Percentiles rank a stretch among this genome's conserved stretches.
These are phyloP conservation scores for Campaea margaritaria DNA, from an alignment of 2,888 invertebrate species.

Conservation along the genomic window DNA sequence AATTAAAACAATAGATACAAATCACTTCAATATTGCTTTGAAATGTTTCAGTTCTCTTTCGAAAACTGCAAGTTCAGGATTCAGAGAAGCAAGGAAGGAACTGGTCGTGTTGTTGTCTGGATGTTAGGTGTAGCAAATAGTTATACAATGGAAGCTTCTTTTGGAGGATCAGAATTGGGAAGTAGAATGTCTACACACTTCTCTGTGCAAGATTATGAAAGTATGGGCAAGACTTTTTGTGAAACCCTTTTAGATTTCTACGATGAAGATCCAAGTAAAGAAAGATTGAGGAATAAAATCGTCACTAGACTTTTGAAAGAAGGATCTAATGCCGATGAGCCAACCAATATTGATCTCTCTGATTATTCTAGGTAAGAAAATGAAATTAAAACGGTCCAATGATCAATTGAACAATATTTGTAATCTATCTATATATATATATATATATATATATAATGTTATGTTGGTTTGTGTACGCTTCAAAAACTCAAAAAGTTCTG, in stretches of 20 bases:
- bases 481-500: too few relatives aligned
- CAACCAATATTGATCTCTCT: conserved; percentile 93
- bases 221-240: conserved; percentile 95
- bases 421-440: too few relatives aligned
- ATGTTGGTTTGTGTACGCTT: too few relatives aligned
- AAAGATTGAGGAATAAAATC: conserved; percentile 91
- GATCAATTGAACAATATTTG: neutral
- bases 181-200: conserved; percentile 94
- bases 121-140: conserved; percentile 97
- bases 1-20: neutral
- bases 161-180: conserved; percentile 95
- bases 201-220: conserved; percentile 86
- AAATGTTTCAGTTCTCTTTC: conserved; percentile 91
- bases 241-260: conserved; percentile 96
- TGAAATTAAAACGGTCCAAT: neutral
- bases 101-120: conserved; percentile 97
- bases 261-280: conserved; percentile 94
- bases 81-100: conserved; percentile 97
- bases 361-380: conserved; percentile 92
- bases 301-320: conserved; percentile 91
- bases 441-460: too few relatives aligned
- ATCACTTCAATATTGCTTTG: neutral
- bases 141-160: conserved; percentile 98
- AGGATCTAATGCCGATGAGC: conserved; percentile 95
- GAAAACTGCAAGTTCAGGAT: conserved; percentile 97